A percentile compares a stretch with the other conserved stretches of the same genome.
phyloP scores from a whole-genome alignment of 2,888 invertebrate species.

The Cryptops parisi region DNA sequence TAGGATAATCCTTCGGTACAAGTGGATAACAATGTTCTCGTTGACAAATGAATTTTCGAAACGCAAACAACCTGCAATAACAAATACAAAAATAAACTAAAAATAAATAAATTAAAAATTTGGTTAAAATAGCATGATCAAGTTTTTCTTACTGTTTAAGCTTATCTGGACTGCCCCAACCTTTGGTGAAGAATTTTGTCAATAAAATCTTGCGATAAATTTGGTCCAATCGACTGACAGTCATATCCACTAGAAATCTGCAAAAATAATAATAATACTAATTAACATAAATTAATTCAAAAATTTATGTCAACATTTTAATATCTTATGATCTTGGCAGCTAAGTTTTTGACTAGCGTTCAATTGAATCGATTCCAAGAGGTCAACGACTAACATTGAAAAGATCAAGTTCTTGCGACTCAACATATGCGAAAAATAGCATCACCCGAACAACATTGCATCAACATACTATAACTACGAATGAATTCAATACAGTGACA shows the following conservation, averaged over 20 bases:
- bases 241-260: no score
- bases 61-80: constrained; percentile 63
- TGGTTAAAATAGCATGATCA: neutral
- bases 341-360: neutral
- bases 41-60: constrained; percentile 71
- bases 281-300: no score
- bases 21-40: constrained; percentile 67
- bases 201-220: constrained; percentile 68
- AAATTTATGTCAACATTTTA: neutral
- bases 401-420: no score
- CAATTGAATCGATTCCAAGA: no score
- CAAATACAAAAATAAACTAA: neutral
- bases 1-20: constrained; percentile 65
- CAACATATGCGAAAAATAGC: no score
- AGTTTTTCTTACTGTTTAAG: constrained; percentile 67
- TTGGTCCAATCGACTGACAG: constrained; percentile 33
- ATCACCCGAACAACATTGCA: no score
- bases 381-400: no score
- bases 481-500: no score
- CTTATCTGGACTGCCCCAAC: constrained; percentile 91
- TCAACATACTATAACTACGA: no score
- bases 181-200: constrained; percentile 85
- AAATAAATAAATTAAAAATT: neutral
- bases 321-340: neutral
- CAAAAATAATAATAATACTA: no score